A percentile compares a stretch with the other conserved stretches of the same genome.
phyloP scores from a whole-genome alignment of 2,888 invertebrate species.

The Rutpela maculata region DNA sequence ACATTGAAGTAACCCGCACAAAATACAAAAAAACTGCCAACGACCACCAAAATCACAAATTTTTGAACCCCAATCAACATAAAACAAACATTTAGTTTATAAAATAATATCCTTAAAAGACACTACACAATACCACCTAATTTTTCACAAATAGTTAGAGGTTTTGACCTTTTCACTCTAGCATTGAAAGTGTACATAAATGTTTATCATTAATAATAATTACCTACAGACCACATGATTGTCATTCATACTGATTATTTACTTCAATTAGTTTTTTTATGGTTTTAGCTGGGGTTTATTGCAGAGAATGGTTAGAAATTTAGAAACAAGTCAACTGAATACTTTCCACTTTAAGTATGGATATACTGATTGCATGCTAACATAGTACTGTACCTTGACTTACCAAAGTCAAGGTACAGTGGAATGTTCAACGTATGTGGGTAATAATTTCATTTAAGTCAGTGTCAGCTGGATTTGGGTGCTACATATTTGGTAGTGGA shows the following conservation, averaged over 20 bases:
- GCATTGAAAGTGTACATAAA: conserved; percentile 53
- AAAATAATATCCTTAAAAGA: neutral
- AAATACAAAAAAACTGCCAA: neutral
- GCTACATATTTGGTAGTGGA: neutral
- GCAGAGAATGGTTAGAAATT: neutral
- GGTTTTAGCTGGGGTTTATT: neutral
- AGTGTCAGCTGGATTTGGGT: neutral
- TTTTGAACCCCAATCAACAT: neutral
- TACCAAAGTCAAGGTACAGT: conserved; percentile 12
- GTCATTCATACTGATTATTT: neutral
- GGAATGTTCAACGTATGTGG: neutral
- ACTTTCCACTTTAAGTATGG: neutral
- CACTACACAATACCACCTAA: neutral
- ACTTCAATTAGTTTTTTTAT: neutral
- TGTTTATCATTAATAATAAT: conserved; percentile 58
- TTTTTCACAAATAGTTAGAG: conserved; percentile 31
- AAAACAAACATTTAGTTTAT: neutral
- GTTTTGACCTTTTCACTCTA: conserved; percentile 55
- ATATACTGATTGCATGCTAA: neutral
- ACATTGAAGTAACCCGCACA: conserved; percentile 46
- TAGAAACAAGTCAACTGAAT: neutral
- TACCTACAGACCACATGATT: conserved; percentile 35
- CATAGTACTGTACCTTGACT: conserved; percentile 14
- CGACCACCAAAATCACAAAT: conserved; percentile 7
- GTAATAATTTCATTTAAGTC: conserved; percentile 10